phyloP scores from a whole-genome alignment of 64 coral and sea anemone species.

The Astreopora myriophthalma region DNA sequence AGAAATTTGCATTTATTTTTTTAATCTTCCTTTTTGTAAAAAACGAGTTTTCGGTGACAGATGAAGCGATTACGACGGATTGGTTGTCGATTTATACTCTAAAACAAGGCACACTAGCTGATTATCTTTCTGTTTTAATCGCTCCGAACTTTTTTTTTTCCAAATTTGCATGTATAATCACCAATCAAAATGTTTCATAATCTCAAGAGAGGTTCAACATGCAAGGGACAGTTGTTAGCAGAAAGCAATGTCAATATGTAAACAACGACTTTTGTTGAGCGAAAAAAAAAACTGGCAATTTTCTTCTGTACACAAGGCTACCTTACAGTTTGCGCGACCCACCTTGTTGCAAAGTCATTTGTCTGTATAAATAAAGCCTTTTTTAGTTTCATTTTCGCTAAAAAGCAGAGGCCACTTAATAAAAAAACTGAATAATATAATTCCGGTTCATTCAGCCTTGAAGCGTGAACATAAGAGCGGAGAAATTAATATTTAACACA shows the following conservation, averaged over 20 bases:
- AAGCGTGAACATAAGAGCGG: background rate
- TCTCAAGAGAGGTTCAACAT: background rate
- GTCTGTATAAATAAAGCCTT: background rate
- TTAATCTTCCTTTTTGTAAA: too few species aligned
- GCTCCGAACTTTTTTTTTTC: too few species aligned
- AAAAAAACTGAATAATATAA: background rate
- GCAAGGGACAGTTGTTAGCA: background rate
- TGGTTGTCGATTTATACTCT: background rate
- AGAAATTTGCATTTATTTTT: too few species aligned
- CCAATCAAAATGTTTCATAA: background rate
- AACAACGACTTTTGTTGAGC: background rate
- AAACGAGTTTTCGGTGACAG: too few species aligned
- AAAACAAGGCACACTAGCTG: background rate
- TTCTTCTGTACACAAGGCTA: background rate
- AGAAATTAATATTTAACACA: background rate
- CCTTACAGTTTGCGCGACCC: background rate
- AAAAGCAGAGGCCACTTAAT: background rate
- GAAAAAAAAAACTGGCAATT: background rate
- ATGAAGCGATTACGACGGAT: too few species aligned
- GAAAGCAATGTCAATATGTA: constrained; percentile 1
- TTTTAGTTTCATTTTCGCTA: background rate
- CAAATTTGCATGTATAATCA: background rate
- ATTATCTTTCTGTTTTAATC: too few species aligned
- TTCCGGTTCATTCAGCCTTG: background rate
- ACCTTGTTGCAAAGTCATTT: background rate